Evolutionary conservation across 92 coral and sea anemone species (phyloP), one percentile per base, ranked within the genome.

Genomic region (Zoanthus solanderi): DNA sequence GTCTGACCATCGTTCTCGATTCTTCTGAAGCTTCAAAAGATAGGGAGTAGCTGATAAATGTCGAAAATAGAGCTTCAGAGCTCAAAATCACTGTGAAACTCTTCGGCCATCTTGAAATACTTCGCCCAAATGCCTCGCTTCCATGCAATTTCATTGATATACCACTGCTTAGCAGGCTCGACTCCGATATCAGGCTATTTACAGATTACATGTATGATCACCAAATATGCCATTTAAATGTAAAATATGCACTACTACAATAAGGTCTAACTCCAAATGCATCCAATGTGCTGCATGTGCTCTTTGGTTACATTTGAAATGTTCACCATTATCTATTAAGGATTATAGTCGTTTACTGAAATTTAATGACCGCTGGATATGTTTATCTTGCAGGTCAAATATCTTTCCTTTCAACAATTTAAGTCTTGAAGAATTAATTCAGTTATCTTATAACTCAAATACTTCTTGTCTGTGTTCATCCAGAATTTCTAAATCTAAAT

Each of bases 391-490:
- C 68, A 71, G 68, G 54, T 46, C 18, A 68, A 23, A 72, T 68
- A 84, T 72, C 56, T 84, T 71, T 48, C 88, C 88, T 18, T 84
- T 84, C 58, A 56, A 72, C 30, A 31, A 71, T 72, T 7, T 84
- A 69, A 71, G 54, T 53, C 29, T 16, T 71, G 69, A 71, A 34
- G 79, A 84, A 72, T 31, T 72, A 45, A 61, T 37, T 46, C 30
- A 84, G 67, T 52, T 84, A 84, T 71, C 79, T 56, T 84, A 44
- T 52, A 84, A 72, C 72, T 84, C 88, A n/a, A 84, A 84, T 56
- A 84, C 88, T 29, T 29, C 52, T 28, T 84, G 88, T 53, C 57
- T 72, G 63, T 84, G 63, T 84, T 84, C 88, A 34, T 8, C 56
- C 14, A 71, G 31, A 30, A 71, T 84, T 29, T 84, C 88, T 17